These are phyloP conservation scores for Apocheima hispidaria DNA, from an alignment of 2,888 invertebrate genomes.

Conservation along the genomic window DNA sequence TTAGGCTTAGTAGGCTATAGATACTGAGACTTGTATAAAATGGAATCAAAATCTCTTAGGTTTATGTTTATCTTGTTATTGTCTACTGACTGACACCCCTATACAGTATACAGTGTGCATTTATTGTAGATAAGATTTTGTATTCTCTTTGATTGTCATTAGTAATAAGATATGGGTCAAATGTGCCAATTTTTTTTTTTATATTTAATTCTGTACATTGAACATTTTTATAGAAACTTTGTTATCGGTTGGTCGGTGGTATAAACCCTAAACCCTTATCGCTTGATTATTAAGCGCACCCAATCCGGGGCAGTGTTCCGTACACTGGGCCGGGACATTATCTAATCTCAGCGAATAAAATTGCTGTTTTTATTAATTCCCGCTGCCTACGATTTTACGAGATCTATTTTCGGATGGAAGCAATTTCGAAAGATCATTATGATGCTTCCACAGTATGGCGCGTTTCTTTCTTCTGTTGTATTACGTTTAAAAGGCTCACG, in stretches of 20 bases:
- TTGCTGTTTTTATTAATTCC: constrained; percentile 30
- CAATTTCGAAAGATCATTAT: constrained; percentile 12
- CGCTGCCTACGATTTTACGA: constrained; percentile 11
- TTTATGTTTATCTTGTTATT: too few species aligned
- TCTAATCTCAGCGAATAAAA: constrained; percentile 37
- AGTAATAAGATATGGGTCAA: too few species aligned
- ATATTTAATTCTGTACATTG: background rate
- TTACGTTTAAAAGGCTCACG: background rate
- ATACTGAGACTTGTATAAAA: too few species aligned
- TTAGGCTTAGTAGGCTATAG: too few species aligned
- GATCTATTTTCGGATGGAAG: constrained; percentile 10
- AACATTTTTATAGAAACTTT: background rate
- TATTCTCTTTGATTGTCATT: too few species aligned
- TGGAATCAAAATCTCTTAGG: too few species aligned
- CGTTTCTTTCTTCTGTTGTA: background rate
- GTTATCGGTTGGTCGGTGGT: background rate
- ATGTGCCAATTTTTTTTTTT: too few species aligned
- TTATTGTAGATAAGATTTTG: too few species aligned
- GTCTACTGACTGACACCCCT: too few species aligned
- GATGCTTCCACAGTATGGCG: background rate
- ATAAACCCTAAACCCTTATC: constrained; percentile 9
- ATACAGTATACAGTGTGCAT: too few species aligned
- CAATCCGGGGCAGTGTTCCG: constrained; percentile 40
- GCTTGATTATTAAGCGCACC: constrained; percentile 19
- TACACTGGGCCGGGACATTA: constrained; percentile 30